A percentile compares a stretch with the other conserved stretches of the same genome.
phyloP scores from a whole-genome alignment of 2,113 vertebrate species.

The Thamnophis sirtalis region DNA sequence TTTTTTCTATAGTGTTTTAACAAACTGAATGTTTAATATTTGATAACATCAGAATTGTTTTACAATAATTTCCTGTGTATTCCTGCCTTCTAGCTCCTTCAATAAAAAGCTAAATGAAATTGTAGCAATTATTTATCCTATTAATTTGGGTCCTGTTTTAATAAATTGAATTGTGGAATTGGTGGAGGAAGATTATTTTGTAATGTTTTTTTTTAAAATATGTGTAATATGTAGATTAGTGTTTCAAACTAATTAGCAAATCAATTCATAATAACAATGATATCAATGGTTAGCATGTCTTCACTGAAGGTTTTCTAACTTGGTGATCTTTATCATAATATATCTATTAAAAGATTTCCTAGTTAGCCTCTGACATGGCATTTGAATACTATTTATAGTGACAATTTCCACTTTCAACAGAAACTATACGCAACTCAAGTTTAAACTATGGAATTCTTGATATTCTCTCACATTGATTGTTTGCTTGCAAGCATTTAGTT shows the following conservation, averaged over 20 bases:
- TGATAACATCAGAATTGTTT: not conserved
- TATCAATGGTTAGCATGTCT: not conserved
- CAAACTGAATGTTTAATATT: not conserved
- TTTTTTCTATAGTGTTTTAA: not conserved
- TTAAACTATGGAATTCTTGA: not conserved
- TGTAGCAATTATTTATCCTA: not conserved
- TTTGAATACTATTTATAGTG: not conserved
- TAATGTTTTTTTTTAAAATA: not conserved
- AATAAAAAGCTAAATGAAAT: not conserved
- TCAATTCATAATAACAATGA: not conserved
- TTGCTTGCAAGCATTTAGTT: not conserved
- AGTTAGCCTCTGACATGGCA: not conserved
- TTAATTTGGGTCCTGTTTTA: not conserved
- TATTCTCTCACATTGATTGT: not conserved
- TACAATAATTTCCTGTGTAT: not conserved
- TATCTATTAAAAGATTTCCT: not conserved
- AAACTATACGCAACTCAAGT: not conserved
- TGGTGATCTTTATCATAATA: not conserved
- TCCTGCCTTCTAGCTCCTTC: not conserved
- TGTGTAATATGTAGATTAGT: not conserved
- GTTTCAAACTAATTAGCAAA: not conserved
- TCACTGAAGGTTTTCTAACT: not conserved
- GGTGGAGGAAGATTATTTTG: not conserved
- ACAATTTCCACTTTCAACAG: not conserved
- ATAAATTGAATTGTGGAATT: not conserved